phyloP scores from a whole-genome alignment of 2,797 vertebrate species.

The Pyrocephalus nanus region DNA sequence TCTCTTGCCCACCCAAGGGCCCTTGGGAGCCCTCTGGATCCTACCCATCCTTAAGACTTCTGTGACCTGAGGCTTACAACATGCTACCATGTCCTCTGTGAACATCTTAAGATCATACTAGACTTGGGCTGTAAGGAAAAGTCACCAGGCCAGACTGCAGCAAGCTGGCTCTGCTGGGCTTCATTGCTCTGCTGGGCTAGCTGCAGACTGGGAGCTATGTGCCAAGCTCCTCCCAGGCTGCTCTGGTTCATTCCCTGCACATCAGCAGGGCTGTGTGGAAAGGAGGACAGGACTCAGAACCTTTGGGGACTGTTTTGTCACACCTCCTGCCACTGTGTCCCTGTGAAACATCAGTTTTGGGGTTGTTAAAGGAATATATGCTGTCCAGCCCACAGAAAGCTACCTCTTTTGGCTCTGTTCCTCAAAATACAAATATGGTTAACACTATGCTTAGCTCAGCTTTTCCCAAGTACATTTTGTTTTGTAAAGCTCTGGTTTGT shows the following conservation, averaged over 20 bases:
- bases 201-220: not conserved
- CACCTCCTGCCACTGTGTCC: not conserved
- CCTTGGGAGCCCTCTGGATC: not conserved
- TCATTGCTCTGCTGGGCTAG: fast-evolving
- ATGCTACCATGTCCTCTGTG: not conserved
- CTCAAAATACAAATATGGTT: not conserved
- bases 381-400: not conserved
- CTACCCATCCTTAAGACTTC: not conserved
- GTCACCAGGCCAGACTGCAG: not conserved
- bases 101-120: not conserved
- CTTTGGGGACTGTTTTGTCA: not conserved
- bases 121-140: not conserved
- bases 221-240: not conserved
- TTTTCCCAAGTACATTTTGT: not conserved
- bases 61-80: not conserved
- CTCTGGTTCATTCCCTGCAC: not conserved
- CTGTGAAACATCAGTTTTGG: not conserved
- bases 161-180: not conserved
- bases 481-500: not conserved
- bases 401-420: not conserved
- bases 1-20: not conserved
- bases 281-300: not conserved
- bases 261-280: not conserved
- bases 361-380: not conserved
- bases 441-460: not conserved